Evolutionary conservation across 2,888 invertebrate species (phyloP), one percentile per base, ranked within the genome.

Genomic region (Protophormia terraenovae): DNA sequence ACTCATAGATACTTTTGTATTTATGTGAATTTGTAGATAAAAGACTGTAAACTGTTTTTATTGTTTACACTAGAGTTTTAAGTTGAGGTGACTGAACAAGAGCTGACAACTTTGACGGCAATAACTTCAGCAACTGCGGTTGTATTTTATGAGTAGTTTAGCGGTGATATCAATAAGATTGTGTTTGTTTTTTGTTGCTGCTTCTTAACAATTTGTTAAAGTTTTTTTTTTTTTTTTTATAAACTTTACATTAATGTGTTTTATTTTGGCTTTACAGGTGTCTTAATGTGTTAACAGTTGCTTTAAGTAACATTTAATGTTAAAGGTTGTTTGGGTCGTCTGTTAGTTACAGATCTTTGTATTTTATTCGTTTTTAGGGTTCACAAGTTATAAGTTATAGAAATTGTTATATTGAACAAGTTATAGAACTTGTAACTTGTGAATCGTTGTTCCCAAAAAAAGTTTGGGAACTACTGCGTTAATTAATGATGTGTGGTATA

Each of bases 251-350:
- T 27, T 14, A 22, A 19, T 53, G 22, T 67, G 10, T 29, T 1
- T 29, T 7, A 27, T 3, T 19, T 19, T 35, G 32, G 35, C 16
- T 19, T 5, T 45, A 60, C 24, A 60, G 35, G 16, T 50, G 50
- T 16, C 1, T 19, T 50, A 16, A 8, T 60, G 2, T 2, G 22
- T 55, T 55, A 64, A 35, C 58, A 67, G 3, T 24, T 0, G 7
- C 3, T 27, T n/a, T 32, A 50, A n/a, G n/a, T 66, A 41, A 77
- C 41, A 67, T 55, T 77, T 45, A 12, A 58, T 76, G 66, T 76
- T 66, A 66, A 62, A 73, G n/a, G 29, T 72, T 60, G 58, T 12
- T 22, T 12, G 8, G n/a, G n/a, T 29, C 1, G n/a, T 6, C 24
- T 73, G 73, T 73, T 47, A 47, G 32, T 8, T 8, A 72, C 71